These are phyloP conservation scores for Eupithecia inturbata DNA, from an alignment of 2,888 invertebrate species.

Conservation along the genomic window DNA sequence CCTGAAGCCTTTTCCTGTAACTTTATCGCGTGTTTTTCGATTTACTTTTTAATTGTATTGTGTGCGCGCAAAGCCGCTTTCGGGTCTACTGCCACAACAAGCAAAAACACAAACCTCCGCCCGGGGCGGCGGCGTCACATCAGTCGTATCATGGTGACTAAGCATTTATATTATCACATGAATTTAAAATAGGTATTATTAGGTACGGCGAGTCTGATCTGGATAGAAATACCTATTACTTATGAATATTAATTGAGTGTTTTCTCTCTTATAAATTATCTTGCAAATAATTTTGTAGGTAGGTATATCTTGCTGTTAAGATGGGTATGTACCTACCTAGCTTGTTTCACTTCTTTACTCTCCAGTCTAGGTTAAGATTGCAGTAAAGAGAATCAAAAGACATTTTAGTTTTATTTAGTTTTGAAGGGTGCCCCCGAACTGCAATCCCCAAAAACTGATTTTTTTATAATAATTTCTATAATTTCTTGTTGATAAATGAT, in stretches of 20 bases:
- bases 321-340: background rate
- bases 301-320: no score
- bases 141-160: constrained; percentile 53
- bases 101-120: constrained; percentile 20
- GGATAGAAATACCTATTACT: constrained; percentile 3
- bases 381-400: background rate
- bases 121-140: background rate
- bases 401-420: background rate
- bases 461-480: no score
- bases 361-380: no score
- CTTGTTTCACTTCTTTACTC: no score
- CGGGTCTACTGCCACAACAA: constrained; percentile 6
- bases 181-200: constrained; percentile 30
- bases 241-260: background rate
- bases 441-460: no score
- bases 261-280: no score
- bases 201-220: background rate
- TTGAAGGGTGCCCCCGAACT: background rate
- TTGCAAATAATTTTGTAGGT: background rate
- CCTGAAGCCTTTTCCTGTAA: background rate
- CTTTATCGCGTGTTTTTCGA: constrained; percentile 6
- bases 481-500: no score
- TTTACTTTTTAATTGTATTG: background rate
- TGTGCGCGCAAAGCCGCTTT: constrained; percentile 9
- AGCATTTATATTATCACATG: constrained; percentile 44